Evolutionary conservation across 2,888 invertebrate genomes (phyloP).

Genomic region (Crocallis elinguaria): DNA sequence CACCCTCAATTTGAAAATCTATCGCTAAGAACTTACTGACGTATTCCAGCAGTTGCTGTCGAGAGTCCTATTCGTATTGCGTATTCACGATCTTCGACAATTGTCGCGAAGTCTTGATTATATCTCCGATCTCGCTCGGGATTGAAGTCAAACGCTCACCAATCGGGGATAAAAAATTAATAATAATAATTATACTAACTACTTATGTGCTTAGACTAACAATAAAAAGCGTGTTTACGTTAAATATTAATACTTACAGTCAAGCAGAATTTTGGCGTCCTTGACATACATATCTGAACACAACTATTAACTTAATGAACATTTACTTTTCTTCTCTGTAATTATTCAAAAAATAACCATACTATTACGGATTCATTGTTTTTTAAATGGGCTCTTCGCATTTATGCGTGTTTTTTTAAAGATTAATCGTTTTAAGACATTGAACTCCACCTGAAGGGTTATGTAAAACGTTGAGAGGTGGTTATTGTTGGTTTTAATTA

Average conservation of each 20-base stretch:
- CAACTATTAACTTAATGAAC: constrained; percentile 26
- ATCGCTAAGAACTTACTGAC: too few relatives aligned
- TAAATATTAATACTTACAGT: background rate
- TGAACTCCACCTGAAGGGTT: constrained; percentile 18
- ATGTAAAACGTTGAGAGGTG: background rate
- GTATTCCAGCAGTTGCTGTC: too few relatives aligned
- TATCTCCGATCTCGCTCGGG: too few relatives aligned
- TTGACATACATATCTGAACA: constrained; percentile 19
- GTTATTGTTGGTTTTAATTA: constrained; percentile 3
- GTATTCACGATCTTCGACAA: too few relatives aligned
- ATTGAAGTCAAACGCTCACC: too few relatives aligned
- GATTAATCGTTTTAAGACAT: constrained; percentile 16
- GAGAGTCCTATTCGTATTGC: too few relatives aligned
- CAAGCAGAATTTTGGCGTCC: constrained; percentile 2
- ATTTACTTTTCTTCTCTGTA: constrained; percentile 14
- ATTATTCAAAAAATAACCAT: constrained; percentile 19
- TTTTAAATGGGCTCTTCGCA: constrained; percentile 17
- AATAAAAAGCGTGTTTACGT: too few relatives aligned
- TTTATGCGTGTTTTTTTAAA: constrained; percentile 18
- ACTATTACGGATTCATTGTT: constrained; percentile 20
- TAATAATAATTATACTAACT: too few relatives aligned
- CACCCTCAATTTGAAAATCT: too few relatives aligned
- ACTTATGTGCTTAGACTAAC: too few relatives aligned
- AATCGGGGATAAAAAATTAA: too few relatives aligned
- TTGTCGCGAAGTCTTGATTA: too few relatives aligned